Evolutionary conservation across 2,888 invertebrate genomes (phyloP), one percentile per base, ranked within the genome.

Genomic region (Cerceris rybyensis): DNA sequence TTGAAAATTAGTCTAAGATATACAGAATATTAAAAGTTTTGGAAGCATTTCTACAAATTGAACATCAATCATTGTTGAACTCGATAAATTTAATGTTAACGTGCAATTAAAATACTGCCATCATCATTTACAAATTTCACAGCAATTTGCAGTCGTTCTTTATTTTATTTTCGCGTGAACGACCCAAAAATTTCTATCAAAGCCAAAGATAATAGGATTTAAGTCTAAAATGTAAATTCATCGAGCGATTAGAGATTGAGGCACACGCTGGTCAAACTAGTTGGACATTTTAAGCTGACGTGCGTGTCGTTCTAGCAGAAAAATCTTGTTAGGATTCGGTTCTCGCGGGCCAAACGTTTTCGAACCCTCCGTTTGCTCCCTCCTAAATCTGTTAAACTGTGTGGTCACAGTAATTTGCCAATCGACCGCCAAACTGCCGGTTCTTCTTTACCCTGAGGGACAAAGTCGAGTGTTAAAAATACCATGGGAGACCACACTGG

Each of bases 351-450:
- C 70, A 49, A 14, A 39, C 43, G 60, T 52, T 65, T 46, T 57
- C 39, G 57, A 39, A 8, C 76, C 64, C 17, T 16, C 49, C 16
- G 28, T n/a, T 54, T 28, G 50, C 43, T 28, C 64, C 78, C 69
- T 61, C 58, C 67, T 58, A 54, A 72, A 78, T 69, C 63, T 70
- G 65, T 54, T 73, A 78, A 78, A 79, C 79, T 73, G 60, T 66
- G 79, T 17, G 79, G 79, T 73, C 79, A 67, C 79, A 63, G 79
- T 58, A 79, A 78, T 78, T 78, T 72, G 66, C 57, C 39, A 64
- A 69, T 73, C 41, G 73, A 78, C 79, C 69, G 8, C 79, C 52
- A 70, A 73, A 54, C 58, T 28, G 14, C 41, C 78, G 50, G 11
- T n/a, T 54, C 41, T 39, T 39, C 8, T 13, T 67, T 65, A 14